Conservation (phyloP, 2,797 vertebrate species). For the Cuculus canorus region DNA sequence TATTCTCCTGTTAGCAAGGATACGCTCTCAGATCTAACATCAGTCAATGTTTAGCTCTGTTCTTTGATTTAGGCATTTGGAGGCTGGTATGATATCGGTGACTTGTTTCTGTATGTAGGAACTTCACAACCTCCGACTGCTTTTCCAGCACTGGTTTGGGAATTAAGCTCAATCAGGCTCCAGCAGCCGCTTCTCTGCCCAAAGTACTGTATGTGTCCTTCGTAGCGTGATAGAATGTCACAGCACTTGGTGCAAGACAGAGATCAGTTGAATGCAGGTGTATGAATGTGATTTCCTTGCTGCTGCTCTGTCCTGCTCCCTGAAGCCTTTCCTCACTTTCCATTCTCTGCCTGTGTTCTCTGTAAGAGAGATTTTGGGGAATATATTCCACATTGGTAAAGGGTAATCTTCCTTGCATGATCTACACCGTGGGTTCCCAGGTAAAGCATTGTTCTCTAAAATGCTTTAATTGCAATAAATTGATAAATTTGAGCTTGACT, state of each 20-base stretch:
- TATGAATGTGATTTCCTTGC: neutral
- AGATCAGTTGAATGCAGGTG: neutral
- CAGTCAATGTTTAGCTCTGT: neutral
- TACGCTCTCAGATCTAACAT: neutral
- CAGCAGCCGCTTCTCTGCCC: neutral
- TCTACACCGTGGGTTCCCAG: neutral
- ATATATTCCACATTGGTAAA: neutral
- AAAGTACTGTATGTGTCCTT: fast-evolving
- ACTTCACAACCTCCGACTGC: neutral
- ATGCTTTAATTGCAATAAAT: neutral
- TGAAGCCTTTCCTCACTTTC: neutral
- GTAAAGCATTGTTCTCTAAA: neutral
- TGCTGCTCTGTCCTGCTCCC: neutral
- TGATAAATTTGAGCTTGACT: neutral
- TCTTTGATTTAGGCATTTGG: neutral
- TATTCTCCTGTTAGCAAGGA: neutral
- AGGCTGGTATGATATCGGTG: neutral
- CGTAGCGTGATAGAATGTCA: neutral
- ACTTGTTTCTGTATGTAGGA: neutral
- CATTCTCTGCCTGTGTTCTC: neutral
- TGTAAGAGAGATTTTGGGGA: neutral
- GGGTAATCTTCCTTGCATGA: neutral
- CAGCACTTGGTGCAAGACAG: neutral
- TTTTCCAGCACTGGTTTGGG: neutral
- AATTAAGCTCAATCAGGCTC: neutral